Evolutionary conservation across 2,113 vertebrate genomes (phyloP), one percentile per base, ranked within the genome.

Genomic region (Sarotherodon lohbergeri): DNA sequence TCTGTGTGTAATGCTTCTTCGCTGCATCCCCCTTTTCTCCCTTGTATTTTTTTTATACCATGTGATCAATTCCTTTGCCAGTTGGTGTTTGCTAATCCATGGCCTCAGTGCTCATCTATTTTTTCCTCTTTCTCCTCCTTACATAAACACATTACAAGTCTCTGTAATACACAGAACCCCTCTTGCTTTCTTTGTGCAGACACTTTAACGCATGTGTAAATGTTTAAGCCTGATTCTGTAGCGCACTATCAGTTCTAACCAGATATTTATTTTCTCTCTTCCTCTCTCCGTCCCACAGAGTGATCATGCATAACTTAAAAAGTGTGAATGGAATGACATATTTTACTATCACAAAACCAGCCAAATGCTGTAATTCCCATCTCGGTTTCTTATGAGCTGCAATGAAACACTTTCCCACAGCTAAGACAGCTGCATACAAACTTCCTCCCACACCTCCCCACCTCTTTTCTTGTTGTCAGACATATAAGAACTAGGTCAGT

Each of bases 401-500:
- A 80, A 32, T 50, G 56, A 81, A 89, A 85, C 22, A 59, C 54
- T 46, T 80, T 68, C 22, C 24, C 85, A 78, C 81, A 89, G 32
- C 73, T 17, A 59, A 59, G 12, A 83, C 54, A 59, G 32, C 27
- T 2, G 22, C 82, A 55, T 34, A 34, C 36, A 81, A 87, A 55
- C 48, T 19, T 66, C 68, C 80, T 82, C 68, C 78, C 29, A 79
- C 86, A 50, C 81, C 61, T 46, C 61, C 89, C 78, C 29, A 43
- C 61, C 68, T 85, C 27, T 32, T 73, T 83, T 80, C 11, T 56
- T 50, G 43, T 88, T 82, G 76, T 91, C 24, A 88, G 39, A 86
- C 73, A 83, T 85, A 32, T 80, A 86, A 86, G 86, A 94, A 91
- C 71, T 92, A 86, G 92, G 91, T 94, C 91, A 95, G 86, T 90